phyloP scores from a whole-genome alignment of 2,797 vertebrate species.

The Pelobates cultripes region DNA sequence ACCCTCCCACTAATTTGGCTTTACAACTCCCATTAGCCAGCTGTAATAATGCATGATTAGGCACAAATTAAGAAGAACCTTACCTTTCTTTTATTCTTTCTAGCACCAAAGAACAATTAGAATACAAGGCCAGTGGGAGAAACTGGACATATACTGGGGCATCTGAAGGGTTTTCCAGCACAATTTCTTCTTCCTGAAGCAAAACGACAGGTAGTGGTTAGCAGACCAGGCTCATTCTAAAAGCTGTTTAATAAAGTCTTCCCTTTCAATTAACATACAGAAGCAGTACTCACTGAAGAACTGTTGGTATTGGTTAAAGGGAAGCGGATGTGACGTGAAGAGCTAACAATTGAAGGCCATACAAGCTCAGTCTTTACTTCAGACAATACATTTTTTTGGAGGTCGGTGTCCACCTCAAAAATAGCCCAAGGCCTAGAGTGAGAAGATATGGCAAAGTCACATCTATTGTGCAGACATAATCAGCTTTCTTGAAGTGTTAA shows the following conservation, averaged over 20 bases:
- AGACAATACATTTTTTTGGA: constrained; percentile 90
- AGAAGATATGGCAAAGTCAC: neutral
- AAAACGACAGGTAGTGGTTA: constrained; percentile 32
- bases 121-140: constrained; percentile 89
- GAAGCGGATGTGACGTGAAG: constrained; percentile 82
- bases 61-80: constrained; percentile 7
- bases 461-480: neutral
- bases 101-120: constrained; percentile 84
- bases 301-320: constrained; percentile 94
- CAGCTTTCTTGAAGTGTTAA: too few relatives aligned
- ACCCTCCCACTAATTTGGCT: too few relatives aligned
- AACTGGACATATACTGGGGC: constrained; percentile 89
- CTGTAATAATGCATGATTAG: too few relatives aligned
- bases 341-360: constrained; percentile 91
- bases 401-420: constrained; percentile 96
- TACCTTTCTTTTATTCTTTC: constrained; percentile 88
- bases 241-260: too few relatives aligned
- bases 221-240: too few relatives aligned
- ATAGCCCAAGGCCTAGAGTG: constrained; percentile 66
- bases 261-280: neutral
- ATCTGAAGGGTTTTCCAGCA: constrained; percentile 92
- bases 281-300: constrained; percentile 86
- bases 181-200: constrained; percentile 88
- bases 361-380: constrained; percentile 87
- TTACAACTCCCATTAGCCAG: too few relatives aligned